Evolutionary conservation across 2,888 invertebrate genomes (phyloP), one percentile per base, ranked within the genome.

Genomic region (Erpobdella octoculata): DNA sequence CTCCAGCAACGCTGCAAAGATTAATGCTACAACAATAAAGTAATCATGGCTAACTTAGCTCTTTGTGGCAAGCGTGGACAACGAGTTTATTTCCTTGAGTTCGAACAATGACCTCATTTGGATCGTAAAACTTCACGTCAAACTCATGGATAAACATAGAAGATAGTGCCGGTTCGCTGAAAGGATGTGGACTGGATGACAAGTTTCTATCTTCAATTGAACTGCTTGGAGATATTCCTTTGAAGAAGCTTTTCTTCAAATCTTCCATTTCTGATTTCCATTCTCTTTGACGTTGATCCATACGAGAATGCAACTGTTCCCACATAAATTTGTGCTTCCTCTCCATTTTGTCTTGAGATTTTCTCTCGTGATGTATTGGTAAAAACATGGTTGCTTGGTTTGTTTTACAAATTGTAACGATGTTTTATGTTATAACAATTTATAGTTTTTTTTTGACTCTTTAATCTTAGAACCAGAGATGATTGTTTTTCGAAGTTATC

Each of bases 221-320:
- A 21, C 21, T 33, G 33, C 37, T 31, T 35, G 33, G 62, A n/a
- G 31, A 33, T 0, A 21, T 65, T 1, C 35, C 31, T 12, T 35
- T 48, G 53, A 69, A 69, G 35, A 69, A 69, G 6, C 33, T 33
- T 69, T 48, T 69, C 37, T 33, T 69, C 9, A 69, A 21, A 33
- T 69, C 58, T 21, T 69, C 69, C 53, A 69, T 46, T 36, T 69
- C 69, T 9, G 33, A n/a, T 46, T 48, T 53, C 69, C 69, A 69
- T 46, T 69, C 69, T 36, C 18, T 58, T 18, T 41, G 35, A 3
- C 69, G 53, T 31, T 69, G 46, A 31, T 69, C 21, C 31, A 69
- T 33, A 8, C 69, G 38, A 31, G 35, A 53, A 48, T 53, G 31
- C 31, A 69, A n/a, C 21, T 53, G 31, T n/a, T 35, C 58, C 58